Conservation (phyloP, 1,140 invertebrate genomes). For the Drosophila trapezifrons region DNA sequence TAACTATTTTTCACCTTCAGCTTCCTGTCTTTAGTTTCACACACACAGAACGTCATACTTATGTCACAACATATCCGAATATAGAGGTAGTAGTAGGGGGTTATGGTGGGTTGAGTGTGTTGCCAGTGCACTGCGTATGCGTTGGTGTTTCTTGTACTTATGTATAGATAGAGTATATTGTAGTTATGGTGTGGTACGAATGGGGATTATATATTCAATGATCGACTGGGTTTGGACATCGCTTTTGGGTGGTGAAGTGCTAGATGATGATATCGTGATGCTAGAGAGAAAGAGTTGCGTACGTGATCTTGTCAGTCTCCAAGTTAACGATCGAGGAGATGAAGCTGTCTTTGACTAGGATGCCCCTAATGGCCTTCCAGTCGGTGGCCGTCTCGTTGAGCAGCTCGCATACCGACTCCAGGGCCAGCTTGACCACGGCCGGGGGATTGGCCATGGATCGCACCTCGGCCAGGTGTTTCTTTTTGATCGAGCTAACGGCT, state of each 20-base stretch:
- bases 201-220: conserved; percentile 42
- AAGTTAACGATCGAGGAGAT: conserved; percentile 99
- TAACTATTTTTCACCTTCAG: background rate
- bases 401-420: conserved; percentile 97
- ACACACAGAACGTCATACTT: conserved; percentile 22
- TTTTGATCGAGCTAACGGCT: conserved; percentile 98
- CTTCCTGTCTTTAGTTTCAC: conserved; percentile 28
- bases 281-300: conserved; percentile 86
- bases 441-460: conserved; percentile 98
- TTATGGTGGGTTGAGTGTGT: conserved; percentile 49
- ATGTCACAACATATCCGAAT: conserved; percentile 27
- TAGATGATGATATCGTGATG: conserved; percentile 63
- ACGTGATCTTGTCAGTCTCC: conserved; percentile 96
- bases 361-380: conserved; percentile 96
- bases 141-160: conserved; percentile 44
- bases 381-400: conserved; percentile 93
- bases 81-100: conserved; percentile 14
- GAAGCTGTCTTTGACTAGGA: conserved; percentile 99
- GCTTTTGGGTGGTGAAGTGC: conserved; percentile 71
- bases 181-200: conserved; percentile 45
- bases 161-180: conserved; percentile 40
- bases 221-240: conserved; percentile 13
- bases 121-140: conserved; percentile 79
- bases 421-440: conserved; percentile 94
- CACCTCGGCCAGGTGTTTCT: conserved; percentile 97